These are phyloP conservation scores for Camelus bactrianus DNA, from an alignment of 2,113 vertebrate genomes.

Conservation along the genomic window DNA sequence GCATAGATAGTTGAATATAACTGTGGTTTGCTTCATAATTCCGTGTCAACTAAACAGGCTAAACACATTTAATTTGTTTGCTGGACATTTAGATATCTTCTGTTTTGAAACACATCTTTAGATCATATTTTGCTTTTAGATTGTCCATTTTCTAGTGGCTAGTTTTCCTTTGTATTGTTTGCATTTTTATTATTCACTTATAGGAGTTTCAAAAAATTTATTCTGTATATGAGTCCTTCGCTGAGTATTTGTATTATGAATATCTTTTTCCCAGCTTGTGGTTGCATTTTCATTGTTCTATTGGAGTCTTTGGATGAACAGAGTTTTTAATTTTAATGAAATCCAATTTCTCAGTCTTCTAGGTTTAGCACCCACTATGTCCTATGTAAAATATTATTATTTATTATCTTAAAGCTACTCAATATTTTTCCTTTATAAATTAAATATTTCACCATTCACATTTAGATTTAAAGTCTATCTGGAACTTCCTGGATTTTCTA, in stretches of 20 bases:
- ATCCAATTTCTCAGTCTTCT: neutral
- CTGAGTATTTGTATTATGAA: neutral
- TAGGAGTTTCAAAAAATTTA: neutral
- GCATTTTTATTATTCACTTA: neutral
- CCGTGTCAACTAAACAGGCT: neutral
- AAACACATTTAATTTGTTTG: neutral
- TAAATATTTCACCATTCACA: neutral
- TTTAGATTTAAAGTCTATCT: neutral
- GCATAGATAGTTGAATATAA: neutral
- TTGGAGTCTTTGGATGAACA: neutral
- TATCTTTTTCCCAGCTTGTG: neutral
- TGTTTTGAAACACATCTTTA: neutral
- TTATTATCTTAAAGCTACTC: neutral
- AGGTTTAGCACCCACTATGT: neutral
- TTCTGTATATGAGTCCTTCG: neutral
- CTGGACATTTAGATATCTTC: neutral
- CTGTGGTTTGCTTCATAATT: neutral
- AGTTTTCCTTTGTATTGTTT: neutral
- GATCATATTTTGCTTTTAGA: neutral
- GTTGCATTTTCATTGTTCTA: neutral
- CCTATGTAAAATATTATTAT: neutral
- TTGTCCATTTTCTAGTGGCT: neutral
- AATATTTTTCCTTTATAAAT: neutral
- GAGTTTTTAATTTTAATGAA: constrained; percentile 1
- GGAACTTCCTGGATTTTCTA: neutral